Evolutionary conservation across 1,140 invertebrate species (phyloP), one percentile per base, ranked within the genome.

Genomic region (Ostrea edulis): DNA sequence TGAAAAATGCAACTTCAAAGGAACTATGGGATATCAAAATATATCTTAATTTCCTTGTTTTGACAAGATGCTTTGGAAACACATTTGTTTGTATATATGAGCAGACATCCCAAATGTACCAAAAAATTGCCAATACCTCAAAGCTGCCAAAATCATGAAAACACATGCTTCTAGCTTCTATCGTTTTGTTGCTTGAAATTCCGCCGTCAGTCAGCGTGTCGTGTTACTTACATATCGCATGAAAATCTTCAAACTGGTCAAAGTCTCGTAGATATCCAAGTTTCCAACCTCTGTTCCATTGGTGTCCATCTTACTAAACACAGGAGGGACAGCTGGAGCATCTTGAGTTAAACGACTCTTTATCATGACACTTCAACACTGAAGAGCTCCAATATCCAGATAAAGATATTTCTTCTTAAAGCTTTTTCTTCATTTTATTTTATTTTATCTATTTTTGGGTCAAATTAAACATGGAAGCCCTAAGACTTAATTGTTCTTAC

Each of bases 1-100:
- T 77, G 68, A 77, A 77, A 77, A 77, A 77, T 77, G 25, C 25
- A 11, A 77, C 68, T 35, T 77, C 68, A 77, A 77, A 77, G 68
- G 68, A 77, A 77, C 22, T 77, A 29, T 77, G 68, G 68, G 68
- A 77, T 77, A 77, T 77, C 68, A 77, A 77, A 77, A 77, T 77
- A 77, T 77, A 77, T 77, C 68, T 77, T 77, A 77, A 77, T 77
- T 77, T 77, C 68, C 68, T 77, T 77, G 68, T 77, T 77, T 77
- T 77, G 68, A 77, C 68, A 77, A 77, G 68, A 77, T 77, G 68
- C 68, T 77, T 77, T 77, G 29, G 68, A 77, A 77, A 77, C 29
- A 35, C 68, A 77, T 77, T 77, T 77, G 68, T 77, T 77, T 77
- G 68, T 77, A 77, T 77, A 77, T 77, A 77, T 22, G 68, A 77